Evolutionary conservation across 2,888 invertebrate genomes (phyloP).

Genomic region (Glaucopsyche alexis): DNA sequence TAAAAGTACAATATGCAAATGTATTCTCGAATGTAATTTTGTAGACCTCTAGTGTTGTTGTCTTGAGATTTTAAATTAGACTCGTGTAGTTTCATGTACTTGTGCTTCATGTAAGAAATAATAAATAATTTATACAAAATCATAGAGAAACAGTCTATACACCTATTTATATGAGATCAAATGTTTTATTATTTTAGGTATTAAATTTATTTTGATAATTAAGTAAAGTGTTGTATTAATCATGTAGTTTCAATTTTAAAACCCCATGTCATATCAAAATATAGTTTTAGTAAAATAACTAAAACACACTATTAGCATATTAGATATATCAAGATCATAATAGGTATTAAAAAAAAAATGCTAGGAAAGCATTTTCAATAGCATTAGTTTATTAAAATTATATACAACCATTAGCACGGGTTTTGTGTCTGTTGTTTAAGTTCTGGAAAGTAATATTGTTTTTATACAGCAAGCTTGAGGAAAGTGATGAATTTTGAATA

Average conservation of each 20-base stretch:
- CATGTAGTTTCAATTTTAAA: conserved; percentile 41
- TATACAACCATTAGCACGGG: too few species aligned
- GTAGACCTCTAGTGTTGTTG: conserved; percentile 36
- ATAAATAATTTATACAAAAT: conserved; percentile 30
- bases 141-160: conserved; percentile 35
- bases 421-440: too few species aligned
- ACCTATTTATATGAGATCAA: conserved; percentile 42
- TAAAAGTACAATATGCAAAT: background rate
- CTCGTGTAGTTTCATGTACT: conserved; percentile 38
- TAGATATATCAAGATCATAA: too few species aligned
- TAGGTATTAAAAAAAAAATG: too few species aligned
- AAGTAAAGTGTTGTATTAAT: conserved; percentile 46
- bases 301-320: too few species aligned
- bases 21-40: conserved; percentile 29
- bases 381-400: too few species aligned
- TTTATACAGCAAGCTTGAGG: too few species aligned
- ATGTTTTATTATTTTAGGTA: conserved; percentile 43
- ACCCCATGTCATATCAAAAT: background rate
- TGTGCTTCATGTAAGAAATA: conserved; percentile 32
- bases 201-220: conserved; percentile 50
- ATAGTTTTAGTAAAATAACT: background rate
- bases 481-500: too few species aligned
- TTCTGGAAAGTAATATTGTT: too few species aligned
- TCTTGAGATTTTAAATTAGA: conserved; percentile 36
- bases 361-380: too few species aligned